Evolutionary conservation across 1,140 invertebrate genomes (phyloP).

Genomic region (Panagrolaimus sp.): DNA sequence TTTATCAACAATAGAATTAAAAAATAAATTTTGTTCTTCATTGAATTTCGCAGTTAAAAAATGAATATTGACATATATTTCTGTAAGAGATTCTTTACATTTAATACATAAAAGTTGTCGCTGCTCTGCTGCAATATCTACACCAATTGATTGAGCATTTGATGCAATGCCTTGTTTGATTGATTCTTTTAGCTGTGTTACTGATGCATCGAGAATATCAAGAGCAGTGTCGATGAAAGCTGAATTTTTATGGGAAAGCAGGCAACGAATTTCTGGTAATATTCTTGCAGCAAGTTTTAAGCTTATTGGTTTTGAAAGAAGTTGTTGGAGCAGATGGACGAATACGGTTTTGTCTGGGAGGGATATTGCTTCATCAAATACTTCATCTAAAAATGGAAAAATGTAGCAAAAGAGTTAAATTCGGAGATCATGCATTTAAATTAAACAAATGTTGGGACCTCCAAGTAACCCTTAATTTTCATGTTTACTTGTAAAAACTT

Average conservation of each 20-base stretch:
- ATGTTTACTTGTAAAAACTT: no score
- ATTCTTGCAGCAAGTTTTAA: not conserved
- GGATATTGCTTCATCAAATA: not conserved
- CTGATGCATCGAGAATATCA: not conserved
- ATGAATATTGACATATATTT: not conserved
- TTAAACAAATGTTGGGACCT: no score
- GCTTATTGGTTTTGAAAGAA: not conserved
- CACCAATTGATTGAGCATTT: not conserved
- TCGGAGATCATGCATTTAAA: no score
- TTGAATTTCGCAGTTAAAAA: not conserved
- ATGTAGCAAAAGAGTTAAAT: not conserved
- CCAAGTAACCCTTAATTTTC: no score
- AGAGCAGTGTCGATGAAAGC: not conserved
- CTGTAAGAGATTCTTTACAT: not conserved
- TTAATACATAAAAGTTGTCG: not conserved
- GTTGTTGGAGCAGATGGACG: not conserved
- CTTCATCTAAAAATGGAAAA: constrained; percentile 2
- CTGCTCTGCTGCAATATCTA: not conserved
- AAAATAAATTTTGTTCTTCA: not conserved
- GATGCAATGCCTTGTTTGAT: not conserved
- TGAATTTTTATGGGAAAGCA: not conserved
- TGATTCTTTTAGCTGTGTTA: not conserved
- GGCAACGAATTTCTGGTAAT: not conserved
- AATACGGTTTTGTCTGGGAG: constrained; percentile 10
- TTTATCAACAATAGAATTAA: not conserved